phyloP scores from a whole-genome alignment of 2,797 vertebrate species.

The Meriones psammophilus region DNA sequence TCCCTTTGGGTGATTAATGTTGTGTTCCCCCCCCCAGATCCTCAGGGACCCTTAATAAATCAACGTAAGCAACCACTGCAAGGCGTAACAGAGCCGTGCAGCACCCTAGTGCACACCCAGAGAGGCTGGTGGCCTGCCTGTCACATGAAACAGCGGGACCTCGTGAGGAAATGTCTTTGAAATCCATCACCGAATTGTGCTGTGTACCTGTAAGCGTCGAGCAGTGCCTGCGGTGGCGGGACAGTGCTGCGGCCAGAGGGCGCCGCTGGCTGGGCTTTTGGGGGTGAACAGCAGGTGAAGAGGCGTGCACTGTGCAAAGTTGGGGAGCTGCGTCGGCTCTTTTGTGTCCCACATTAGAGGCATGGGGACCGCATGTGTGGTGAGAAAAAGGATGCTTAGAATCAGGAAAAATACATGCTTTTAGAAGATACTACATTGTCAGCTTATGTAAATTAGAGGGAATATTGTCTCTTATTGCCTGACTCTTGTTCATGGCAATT shows the following conservation, averaged over 20 bases:
- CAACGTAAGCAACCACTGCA: neutral
- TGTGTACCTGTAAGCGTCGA: fast-evolving
- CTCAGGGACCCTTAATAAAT: neutral
- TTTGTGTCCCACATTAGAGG: neutral
- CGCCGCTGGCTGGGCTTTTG: neutral
- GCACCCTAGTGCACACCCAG: neutral
- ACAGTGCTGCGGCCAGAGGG: neutral
- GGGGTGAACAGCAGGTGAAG: too few species aligned
- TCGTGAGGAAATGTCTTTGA: neutral
- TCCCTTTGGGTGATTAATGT: neutral
- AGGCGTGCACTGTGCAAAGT: neutral
- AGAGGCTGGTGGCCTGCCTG: neutral
- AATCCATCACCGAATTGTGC: neutral
- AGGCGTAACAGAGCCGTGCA: neutral
- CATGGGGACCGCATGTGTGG: neutral
- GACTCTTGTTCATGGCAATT: neutral
- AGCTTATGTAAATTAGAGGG: neutral
- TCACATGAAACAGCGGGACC: neutral
- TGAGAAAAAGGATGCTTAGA: neutral
- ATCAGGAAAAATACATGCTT: slow-evolving; percentile 10
- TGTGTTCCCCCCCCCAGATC: neutral
- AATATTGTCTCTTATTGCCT: neutral
- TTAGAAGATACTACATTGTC: neutral
- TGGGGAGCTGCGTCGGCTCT: neutral
- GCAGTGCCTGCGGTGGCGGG: neutral